Evolutionary conservation across 1,140 invertebrate species (phyloP).

Genomic region (Drosophila subobscura): DNA sequence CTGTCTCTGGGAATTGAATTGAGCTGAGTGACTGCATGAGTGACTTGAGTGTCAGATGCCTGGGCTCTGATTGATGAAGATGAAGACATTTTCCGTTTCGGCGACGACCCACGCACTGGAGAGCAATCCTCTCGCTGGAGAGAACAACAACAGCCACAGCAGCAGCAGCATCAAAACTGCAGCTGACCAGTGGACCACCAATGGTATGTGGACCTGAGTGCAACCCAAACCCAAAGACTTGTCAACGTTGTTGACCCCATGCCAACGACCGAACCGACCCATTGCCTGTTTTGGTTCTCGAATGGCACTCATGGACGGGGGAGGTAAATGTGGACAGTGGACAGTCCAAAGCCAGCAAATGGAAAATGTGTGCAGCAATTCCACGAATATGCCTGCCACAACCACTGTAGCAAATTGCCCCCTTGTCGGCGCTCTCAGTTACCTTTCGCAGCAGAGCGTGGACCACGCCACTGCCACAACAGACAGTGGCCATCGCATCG

Average conservation of each 20-base stretch:
- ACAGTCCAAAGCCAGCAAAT: neutral
- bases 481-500: neutral
- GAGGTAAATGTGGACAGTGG: slow-evolving; percentile 18
- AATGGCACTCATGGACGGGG: slow-evolving; percentile 1
- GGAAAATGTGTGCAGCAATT: too few species aligned
- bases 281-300: slow-evolving; percentile 6
- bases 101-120: slow-evolving; percentile 34
- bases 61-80: slow-evolving; percentile 79
- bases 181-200: slow-evolving; percentile 52
- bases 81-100: slow-evolving; percentile 79
- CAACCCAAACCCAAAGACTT: slow-evolving; percentile 16
- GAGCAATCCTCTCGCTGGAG: slow-evolving; percentile 13
- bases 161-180: slow-evolving; percentile 30
- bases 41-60: slow-evolving; percentile 70
- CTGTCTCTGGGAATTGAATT: slow-evolving; percentile 66
- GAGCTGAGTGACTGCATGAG: slow-evolving; percentile 69
- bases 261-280: neutral
- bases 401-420: slow-evolving; percentile 13
- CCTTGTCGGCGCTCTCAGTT: slow-evolving; percentile 7
- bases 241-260: slow-evolving; percentile 28
- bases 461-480: slow-evolving; percentile 13
- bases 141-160: slow-evolving; percentile 12
- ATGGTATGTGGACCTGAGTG: slow-evolving; percentile 18
- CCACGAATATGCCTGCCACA: too few species aligned
- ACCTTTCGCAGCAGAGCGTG: slow-evolving; percentile 23